phyloP scores from a whole-genome alignment of 2,113 vertebrate species.

The Solenodon paradoxus region DNA sequence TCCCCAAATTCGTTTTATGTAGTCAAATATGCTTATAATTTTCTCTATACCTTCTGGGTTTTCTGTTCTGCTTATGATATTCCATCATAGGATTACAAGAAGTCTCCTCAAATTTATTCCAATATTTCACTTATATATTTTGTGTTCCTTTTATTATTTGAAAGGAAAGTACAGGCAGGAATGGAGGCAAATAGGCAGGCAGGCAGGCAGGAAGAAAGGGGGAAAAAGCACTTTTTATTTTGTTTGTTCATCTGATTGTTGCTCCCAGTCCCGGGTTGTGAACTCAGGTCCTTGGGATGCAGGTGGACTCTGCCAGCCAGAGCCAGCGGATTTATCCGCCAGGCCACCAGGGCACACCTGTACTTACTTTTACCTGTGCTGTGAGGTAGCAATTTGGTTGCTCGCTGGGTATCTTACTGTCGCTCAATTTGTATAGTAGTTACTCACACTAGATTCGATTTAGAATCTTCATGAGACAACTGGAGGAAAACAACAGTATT shows the following conservation, averaged over 20 bases:
- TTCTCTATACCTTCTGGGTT: neutral
- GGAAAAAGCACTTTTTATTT: no score
- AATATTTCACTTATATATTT: slow-evolving; percentile 10
- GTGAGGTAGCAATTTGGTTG: neutral
- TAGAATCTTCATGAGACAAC: neutral
- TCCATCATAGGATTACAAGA: neutral
- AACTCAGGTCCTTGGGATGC: no score
- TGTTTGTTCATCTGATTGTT: no score
- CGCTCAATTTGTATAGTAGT: neutral
- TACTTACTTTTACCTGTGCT: neutral
- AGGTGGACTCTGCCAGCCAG: no score
- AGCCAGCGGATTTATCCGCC: no score
- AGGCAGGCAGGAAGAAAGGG: no score
- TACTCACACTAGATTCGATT: neutral
- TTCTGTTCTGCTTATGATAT: neutral
- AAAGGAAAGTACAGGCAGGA: no score
- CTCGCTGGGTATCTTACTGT: neutral
- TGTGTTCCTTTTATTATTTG: neutral
- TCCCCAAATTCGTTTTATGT: neutral
- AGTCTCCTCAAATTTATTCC: neutral
- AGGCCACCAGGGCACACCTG: no score
- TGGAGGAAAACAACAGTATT: neutral
- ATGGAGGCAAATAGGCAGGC: no score
- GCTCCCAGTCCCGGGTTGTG: no score
- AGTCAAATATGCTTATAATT: neutral